phyloP scores from a whole-genome alignment of 2,888 invertebrate species.

The Fissipunctia ypsillon region DNA sequence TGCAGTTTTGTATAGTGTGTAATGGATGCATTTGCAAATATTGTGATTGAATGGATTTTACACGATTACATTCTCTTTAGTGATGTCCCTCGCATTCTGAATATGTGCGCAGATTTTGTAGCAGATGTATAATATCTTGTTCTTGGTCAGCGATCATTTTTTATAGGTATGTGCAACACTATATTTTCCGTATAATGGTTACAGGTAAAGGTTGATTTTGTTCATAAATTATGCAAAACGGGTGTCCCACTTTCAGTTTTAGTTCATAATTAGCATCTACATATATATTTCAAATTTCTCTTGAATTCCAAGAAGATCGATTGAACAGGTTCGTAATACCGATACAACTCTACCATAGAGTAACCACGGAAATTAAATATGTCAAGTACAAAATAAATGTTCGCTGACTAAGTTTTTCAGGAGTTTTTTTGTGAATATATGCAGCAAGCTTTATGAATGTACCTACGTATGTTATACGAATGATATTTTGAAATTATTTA shows the following conservation, averaged over 20 bases:
- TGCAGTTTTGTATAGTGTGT: constrained; percentile 80
- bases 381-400: constrained; percentile 59
- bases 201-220: constrained; percentile 28
- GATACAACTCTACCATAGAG: constrained; percentile 24
- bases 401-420: constrained; percentile 74
- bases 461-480: constrained; percentile 82
- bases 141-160: constrained; percentile 66
- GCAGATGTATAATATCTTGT: constrained; percentile 59
- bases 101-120: constrained; percentile 72
- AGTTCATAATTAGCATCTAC: constrained; percentile 39
- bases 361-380: constrained; percentile 29
- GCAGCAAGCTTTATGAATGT: constrained; percentile 84
- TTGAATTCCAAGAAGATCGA: constrained; percentile 42
- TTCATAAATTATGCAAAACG: constrained; percentile 45
- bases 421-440: constrained; percentile 75
- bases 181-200: constrained; percentile 1
- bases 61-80: constrained; percentile 80
- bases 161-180: constrained; percentile 8
- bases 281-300: constrained; percentile 52
- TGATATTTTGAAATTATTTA: constrained; percentile 83
- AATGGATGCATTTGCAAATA: constrained; percentile 79
- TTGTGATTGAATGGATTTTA: constrained; percentile 83
- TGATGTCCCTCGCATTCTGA: constrained; percentile 81
- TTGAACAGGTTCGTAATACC: constrained; percentile 28
- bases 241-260: constrained; percentile 41